Base-by-base conservation (phyloP, 2,113 vertebrate genomes). In the Psittacus erithacus region DNA sequence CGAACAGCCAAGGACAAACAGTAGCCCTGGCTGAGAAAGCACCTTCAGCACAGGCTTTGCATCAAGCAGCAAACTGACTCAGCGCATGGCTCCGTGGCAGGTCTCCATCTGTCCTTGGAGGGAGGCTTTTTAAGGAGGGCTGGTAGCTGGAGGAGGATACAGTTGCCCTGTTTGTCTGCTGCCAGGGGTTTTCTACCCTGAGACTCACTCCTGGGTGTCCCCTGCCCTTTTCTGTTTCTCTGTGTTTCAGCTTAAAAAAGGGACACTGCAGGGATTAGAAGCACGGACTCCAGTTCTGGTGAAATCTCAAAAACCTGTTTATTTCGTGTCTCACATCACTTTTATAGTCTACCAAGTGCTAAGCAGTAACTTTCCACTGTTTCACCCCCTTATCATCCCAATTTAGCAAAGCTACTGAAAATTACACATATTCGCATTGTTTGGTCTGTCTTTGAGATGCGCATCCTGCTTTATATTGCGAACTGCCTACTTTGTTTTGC, bases 101-200 rank as follows among this genome's bases (percentile, higher is more conserved):
- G 57, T 59, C 33, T 33, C 33, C 57, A 24, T 35, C 33, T 59
- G 9, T 59, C 22, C 22, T 33, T 24, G 33, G 12, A 59, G 33
- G 57, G 57, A 59, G 33, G 33, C 15, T 44, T 59, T 70, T 16
- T 16, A 15, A 31, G 7, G 20, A n/a, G 13, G 41, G 49, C 25
- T 81, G 63, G 52, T 33, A 43, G 22, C 10, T 25, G n/a, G 16
- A 65, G 33, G 33, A 39, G 43, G n/a, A 5, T 2, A 1, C 27
- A n/a, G 15, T 3, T 63, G 14, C n/a, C 29, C 41, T 1, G 0
- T 50, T 19, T 67, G 13, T 33, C 31, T 2, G 0, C 9, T 57
- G 33, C 7, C 19, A 16, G 16, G 23, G 11, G 5, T 2, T 74
- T 92, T 67, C 31, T 38, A 71, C 27, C 14, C 65, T 44, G 59